Percentiles rank a stretch among this genome's conserved stretches.
Conservation (phyloP, 2,888 invertebrate species). For the Linyphia triangularis region DNA sequence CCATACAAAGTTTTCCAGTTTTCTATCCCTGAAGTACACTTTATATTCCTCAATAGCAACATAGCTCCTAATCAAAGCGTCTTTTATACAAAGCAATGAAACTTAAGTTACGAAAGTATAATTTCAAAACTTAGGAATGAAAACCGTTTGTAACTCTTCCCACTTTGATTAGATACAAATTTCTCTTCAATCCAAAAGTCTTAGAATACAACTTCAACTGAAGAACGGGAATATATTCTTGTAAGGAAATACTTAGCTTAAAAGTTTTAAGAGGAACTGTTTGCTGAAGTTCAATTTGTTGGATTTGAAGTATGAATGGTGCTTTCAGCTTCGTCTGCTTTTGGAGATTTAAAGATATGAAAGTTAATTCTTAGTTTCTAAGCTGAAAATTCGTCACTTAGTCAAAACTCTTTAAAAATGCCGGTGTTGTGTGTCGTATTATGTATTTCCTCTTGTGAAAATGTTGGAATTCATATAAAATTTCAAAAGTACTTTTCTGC, state of each 20-base stretch:
- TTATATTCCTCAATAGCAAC: background rate
- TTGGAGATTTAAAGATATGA: conserved; percentile 6
- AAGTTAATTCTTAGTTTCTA: conserved; percentile 13
- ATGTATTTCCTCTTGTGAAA: background rate
- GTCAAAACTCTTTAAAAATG: background rate
- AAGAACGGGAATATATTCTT: background rate
- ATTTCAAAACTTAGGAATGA: conserved; percentile 15
- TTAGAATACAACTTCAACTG: background rate
- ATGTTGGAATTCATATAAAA: background rate
- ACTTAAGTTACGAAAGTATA: background rate
- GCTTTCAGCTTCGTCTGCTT: background rate
- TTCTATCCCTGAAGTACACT: background rate
- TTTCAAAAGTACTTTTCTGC: background rate
- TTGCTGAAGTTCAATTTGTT: background rate
- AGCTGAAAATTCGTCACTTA: background rate
- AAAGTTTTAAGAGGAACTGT: conserved; percentile 1
- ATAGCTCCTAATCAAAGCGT: background rate
- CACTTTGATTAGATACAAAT: conserved; percentile 5
- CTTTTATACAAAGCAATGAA: background rate
- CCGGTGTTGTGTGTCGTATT: background rate
- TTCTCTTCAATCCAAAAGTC: conserved; percentile 2
- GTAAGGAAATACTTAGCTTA: background rate
- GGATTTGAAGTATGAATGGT: background rate
- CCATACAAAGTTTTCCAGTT: background rate
- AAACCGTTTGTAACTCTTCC: background rate